Evolutionary conservation across 2,888 invertebrate genomes (phyloP).

Genomic region (Zonitis immaculata): DNA sequence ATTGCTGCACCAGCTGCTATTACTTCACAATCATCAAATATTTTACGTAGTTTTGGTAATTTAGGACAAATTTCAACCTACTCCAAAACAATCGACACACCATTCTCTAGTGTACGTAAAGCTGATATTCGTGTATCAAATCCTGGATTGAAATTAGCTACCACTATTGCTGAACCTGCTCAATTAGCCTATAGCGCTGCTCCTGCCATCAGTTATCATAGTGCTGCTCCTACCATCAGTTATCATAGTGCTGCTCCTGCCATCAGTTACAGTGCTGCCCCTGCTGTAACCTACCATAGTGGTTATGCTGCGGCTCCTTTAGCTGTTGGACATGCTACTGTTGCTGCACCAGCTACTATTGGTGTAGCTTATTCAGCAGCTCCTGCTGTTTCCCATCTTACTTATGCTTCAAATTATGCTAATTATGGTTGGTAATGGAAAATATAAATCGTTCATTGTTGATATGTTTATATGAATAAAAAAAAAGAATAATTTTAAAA

Average conservation of each 20-base stretch:
- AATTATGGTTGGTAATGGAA: slow-evolving; percentile 28
- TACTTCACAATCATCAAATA: slow-evolving; percentile 2
- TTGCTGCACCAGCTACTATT: slow-evolving; percentile 25
- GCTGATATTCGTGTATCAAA: slow-evolving; percentile 18
- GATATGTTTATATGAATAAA: too few species aligned
- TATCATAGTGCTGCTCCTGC: slow-evolving; percentile 18
- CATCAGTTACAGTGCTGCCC: slow-evolving; percentile 40
- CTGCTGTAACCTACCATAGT: slow-evolving; percentile 18
- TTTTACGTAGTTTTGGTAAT: too few species aligned
- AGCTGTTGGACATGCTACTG: slow-evolving; percentile 37
- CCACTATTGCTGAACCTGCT: slow-evolving; percentile 11
- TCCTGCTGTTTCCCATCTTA: slow-evolving; percentile 59
- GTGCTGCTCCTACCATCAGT: slow-evolving; percentile 25
- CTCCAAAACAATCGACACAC: slow-evolving; percentile 18
- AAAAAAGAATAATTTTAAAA: not conserved
- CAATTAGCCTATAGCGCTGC: slow-evolving; percentile 20
- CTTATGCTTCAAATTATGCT: slow-evolving; percentile 46
- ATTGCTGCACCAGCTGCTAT: slow-evolving; percentile 11
- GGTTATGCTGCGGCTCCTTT: slow-evolving; percentile 21
- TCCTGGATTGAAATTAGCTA: slow-evolving; percentile 12
- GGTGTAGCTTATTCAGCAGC: slow-evolving; percentile 56
- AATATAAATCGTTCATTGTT: too few species aligned
- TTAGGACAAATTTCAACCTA: slow-evolving; percentile 5
- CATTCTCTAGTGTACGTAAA: slow-evolving; percentile 18
- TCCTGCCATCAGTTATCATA: slow-evolving; percentile 15